phyloP scores from a whole-genome alignment of 1,140 invertebrate species.

The Drosophila bocki region DNA sequence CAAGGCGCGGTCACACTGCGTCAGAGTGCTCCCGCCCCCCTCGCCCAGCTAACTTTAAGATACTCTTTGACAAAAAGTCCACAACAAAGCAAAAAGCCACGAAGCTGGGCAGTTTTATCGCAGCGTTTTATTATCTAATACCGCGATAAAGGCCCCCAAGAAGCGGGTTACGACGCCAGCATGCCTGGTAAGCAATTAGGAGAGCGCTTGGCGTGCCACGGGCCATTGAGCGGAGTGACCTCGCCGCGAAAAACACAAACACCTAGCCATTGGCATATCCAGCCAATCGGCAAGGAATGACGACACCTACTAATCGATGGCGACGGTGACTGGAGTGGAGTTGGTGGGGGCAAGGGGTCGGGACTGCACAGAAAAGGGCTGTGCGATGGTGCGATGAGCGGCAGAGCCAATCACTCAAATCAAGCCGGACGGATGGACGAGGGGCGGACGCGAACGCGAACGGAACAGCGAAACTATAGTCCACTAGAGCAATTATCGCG shows the following conservation, averaged over 20 bases:
- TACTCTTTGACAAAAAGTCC: constrained; percentile 8
- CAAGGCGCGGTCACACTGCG: background rate
- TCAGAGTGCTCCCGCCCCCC: background rate
- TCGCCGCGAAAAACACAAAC: constrained; percentile 30
- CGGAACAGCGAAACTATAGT: constrained; percentile 36
- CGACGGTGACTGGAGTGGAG: background rate
- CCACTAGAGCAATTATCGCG: constrained; percentile 40
- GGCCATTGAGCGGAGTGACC: constrained; percentile 45
- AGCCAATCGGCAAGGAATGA: constrained; percentile 23
- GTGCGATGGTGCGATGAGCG: constrained; percentile 34
- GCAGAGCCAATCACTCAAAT: constrained; percentile 48
- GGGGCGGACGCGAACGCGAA: constrained; percentile 21
- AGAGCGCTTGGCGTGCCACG: constrained; percentile 29
- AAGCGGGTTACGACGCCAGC: constrained; percentile 35
- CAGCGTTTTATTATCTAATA: constrained; percentile 66
- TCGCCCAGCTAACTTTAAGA: constrained; percentile 1
- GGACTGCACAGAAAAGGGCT: constrained; percentile 17
- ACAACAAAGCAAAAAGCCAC: constrained; percentile 35
- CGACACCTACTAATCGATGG: constrained; percentile 46
- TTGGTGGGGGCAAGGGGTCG: constrained; percentile 1
- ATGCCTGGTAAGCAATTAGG: constrained; percentile 67
- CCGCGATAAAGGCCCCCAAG: constrained; percentile 56
- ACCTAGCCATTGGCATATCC: constrained; percentile 6
- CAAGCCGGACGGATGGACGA: background rate
- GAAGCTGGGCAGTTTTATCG: constrained; percentile 54